These are phyloP conservation scores for Scatophagus argus DNA, from an alignment of 2,113 vertebrate species.

Conservation along the genomic window DNA sequence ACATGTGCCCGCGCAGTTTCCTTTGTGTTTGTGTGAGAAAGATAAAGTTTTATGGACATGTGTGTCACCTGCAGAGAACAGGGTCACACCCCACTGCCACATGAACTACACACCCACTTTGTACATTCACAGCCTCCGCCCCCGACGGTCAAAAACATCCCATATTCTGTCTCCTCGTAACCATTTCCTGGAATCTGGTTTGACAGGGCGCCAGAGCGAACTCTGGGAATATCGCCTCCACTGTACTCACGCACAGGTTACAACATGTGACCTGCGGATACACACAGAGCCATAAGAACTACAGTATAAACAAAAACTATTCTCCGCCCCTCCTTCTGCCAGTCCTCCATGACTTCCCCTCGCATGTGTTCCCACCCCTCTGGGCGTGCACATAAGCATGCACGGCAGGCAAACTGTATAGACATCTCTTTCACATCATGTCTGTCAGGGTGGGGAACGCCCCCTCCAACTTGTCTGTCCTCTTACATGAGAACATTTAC, in stretches of 20 bases:
- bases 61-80: slow-evolving; percentile 38
- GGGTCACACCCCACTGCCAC: slow-evolving; percentile 15
- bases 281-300: slow-evolving; percentile 21
- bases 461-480: slow-evolving; percentile 15
- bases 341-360: slow-evolving; percentile 27
- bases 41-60: slow-evolving; percentile 34
- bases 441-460: background rate
- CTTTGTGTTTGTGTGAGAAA: background rate
- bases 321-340: slow-evolving; percentile 22
- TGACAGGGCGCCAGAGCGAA: slow-evolving; percentile 38
- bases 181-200: slow-evolving; percentile 63
- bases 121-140: slow-evolving; percentile 19
- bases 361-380: slow-evolving; percentile 47
- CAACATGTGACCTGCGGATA: slow-evolving; percentile 74
- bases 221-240: slow-evolving; percentile 39
- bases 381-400: slow-evolving; percentile 6
- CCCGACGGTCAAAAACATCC: slow-evolving; percentile 31
- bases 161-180: slow-evolving; percentile 19
- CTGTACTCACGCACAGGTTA: slow-evolving; percentile 62
- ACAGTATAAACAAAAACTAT: slow-evolving; percentile 54
- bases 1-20: slow-evolving; percentile 12
- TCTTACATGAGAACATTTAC: slow-evolving; percentile 57
- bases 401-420: slow-evolving; percentile 30
- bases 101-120: slow-evolving; percentile 24
- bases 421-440: slow-evolving; percentile 31